Evolutionary conservation across 2,888 invertebrate species (phyloP).

Genomic region (Hoplodrina blanda): DNA sequence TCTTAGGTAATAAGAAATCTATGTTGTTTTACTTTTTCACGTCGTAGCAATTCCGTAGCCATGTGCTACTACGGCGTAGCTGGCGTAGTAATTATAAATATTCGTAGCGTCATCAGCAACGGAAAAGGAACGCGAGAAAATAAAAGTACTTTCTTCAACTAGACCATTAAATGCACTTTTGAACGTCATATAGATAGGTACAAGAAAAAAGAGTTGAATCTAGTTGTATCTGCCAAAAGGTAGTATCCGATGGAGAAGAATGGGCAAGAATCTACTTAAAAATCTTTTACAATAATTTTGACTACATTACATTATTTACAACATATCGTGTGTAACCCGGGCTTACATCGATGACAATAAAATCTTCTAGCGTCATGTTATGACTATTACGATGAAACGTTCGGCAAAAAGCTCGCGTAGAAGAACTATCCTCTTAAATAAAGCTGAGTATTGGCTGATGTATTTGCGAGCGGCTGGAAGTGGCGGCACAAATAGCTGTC

Average conservation of each 20-base stretch:
- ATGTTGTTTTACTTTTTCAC: not conserved
- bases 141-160: no score
- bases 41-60: not conserved
- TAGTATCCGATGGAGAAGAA: no score
- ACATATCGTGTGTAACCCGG: no score
- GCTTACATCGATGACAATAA: slow-evolving; percentile 15
- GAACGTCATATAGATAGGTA: no score
- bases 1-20: no score
- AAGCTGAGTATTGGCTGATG: slow-evolving; percentile 39
- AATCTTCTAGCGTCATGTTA: slow-evolving; percentile 7
- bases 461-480: slow-evolving; percentile 40
- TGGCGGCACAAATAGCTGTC: slow-evolving; percentile 39
- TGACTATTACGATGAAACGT: slow-evolving; percentile 19
- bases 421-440: slow-evolving; percentile 29
- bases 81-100: not conserved
- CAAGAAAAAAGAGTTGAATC: no score
- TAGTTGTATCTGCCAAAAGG: no score
- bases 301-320: no score
- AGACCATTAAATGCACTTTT: no score
- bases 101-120: not conserved
- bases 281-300: no score
- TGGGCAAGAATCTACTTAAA: no score
- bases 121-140: no score
- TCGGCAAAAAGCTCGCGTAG: slow-evolving; percentile 13
- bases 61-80: slow-evolving; percentile 9